Evolutionary conservation across 2,797 vertebrate genomes (phyloP), one percentile per base, ranked within the genome.

Genomic region (Prionace glauca): DNA sequence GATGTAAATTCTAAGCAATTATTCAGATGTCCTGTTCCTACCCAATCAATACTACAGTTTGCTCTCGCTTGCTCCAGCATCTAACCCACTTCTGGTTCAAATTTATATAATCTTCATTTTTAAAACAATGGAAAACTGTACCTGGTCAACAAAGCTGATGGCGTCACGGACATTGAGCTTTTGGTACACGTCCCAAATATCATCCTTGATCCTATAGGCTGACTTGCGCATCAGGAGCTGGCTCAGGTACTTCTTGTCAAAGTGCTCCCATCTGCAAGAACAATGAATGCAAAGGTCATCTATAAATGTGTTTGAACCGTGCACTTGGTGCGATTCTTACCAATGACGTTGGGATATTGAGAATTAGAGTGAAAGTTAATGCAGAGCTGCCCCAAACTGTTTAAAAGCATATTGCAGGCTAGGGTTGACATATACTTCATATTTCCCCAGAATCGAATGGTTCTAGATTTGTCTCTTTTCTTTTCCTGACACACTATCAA

Each of bases 131-230:
- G 60, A 18, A 5, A 50, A 29, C 26, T 2, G 69, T 72, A 95
- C 99, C 98, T 99, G 99, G 96, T 99, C 99, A 0, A 98, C 99
- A 0, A 99, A 98, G 95, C 98, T 99, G 98, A 99, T 99, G 95
- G 99, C 99, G 84, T 99, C 99, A 9, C 99, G 97, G 97, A 99
- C 98, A 97, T 99, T 99, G 96, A 99, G 99, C 97, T 99, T 99
- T 98, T 99, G 99, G 96, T 99, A 99, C 4, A 98, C 98, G 62
- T 99, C 99, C 99, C 99, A 99, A 96, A 99, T 98, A 95, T 99
- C 98, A 4, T 99, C 99, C 97, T 98, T 98, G 96, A 98, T 97
- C 96, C 98, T 98, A 97, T 99, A 99, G 92, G 98, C 99, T 2
- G 99, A 99, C 96, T 98, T 98, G 96, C 99, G 97, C 97, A 99